These are phyloP conservation scores for Chloroceryle aenea DNA, from an alignment of 2,113 vertebrate genomes.

Conservation along the genomic window DNA sequence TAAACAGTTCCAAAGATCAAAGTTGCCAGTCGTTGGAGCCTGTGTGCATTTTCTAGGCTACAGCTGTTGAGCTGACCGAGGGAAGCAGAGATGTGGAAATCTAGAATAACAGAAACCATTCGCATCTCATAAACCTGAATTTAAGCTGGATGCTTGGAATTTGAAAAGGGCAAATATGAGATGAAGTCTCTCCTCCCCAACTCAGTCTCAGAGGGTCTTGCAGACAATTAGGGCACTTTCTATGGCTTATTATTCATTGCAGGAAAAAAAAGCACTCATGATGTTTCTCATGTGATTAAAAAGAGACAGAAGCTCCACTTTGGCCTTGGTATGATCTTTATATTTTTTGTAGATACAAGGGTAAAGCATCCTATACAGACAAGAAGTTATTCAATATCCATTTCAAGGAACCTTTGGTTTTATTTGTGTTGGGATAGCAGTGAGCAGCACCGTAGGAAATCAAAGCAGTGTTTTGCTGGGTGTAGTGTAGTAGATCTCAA, in stretches of 20 bases:
- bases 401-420: background rate
- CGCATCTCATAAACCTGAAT: background rate
- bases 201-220: background rate
- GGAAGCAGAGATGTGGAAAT: background rate
- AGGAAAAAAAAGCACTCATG: background rate
- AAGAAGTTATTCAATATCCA: background rate
- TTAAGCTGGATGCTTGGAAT: background rate
- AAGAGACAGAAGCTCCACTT: background rate
- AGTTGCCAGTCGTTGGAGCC: background rate
- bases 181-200: background rate
- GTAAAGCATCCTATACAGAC: background rate
- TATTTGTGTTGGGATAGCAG: background rate
- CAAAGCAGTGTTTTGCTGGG: background rate
- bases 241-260: background rate
- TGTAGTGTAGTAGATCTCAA: background rate
- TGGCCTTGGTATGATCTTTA: background rate
- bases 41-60: background rate
- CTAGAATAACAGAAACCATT: background rate
- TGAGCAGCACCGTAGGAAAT: background rate
- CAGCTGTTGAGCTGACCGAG: background rate
- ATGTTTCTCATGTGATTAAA: background rate
- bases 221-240: background rate
- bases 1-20: slow-evolving; percentile 1
- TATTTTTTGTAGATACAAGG: background rate
- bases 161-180: background rate